Evolutionary conservation across 2,888 invertebrate genomes (phyloP).

Genomic region (Drosophila paracracens): DNA sequence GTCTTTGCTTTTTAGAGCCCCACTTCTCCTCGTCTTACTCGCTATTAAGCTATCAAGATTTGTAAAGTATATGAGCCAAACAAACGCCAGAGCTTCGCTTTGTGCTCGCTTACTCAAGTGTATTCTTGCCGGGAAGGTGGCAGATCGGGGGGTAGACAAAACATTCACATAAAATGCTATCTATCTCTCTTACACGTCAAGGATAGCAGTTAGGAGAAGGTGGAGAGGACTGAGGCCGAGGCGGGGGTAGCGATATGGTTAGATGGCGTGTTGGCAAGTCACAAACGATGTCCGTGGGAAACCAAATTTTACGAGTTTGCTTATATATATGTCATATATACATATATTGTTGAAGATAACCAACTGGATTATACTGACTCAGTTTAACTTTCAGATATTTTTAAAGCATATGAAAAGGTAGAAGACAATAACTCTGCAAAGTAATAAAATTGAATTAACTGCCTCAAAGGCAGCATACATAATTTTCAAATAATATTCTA

Average conservation of each 20-base stretch:
- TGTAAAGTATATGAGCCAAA: constrained; percentile 82
- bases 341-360: constrained; percentile 29
- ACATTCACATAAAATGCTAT: constrained; percentile 67
- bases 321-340: constrained; percentile 27
- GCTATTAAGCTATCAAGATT: constrained; percentile 82
- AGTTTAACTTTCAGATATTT: not conserved
- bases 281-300: constrained; percentile 46
- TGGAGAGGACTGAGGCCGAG: not conserved
- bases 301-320: constrained; percentile 52
- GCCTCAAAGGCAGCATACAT: not conserved
- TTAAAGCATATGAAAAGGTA: not conserved
- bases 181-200: constrained; percentile 75
- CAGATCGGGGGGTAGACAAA: constrained; percentile 3
- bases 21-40: constrained; percentile 27
- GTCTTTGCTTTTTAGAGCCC: constrained; percentile 68
- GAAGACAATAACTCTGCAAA: not conserved
- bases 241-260: constrained; percentile 33
- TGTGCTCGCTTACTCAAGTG: constrained; percentile 61
- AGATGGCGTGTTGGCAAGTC: constrained; percentile 53
- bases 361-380: constrained; percentile 27
- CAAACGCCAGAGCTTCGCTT: constrained; percentile 57
- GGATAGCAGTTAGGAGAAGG: constrained; percentile 13
- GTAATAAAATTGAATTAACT: not conserved
- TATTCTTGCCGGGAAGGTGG: constrained; percentile 23
- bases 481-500: not conserved